phyloP scores from a whole-genome alignment of 92 coral and sea anemone species.

The Palythoa heliodiscus region DNA sequence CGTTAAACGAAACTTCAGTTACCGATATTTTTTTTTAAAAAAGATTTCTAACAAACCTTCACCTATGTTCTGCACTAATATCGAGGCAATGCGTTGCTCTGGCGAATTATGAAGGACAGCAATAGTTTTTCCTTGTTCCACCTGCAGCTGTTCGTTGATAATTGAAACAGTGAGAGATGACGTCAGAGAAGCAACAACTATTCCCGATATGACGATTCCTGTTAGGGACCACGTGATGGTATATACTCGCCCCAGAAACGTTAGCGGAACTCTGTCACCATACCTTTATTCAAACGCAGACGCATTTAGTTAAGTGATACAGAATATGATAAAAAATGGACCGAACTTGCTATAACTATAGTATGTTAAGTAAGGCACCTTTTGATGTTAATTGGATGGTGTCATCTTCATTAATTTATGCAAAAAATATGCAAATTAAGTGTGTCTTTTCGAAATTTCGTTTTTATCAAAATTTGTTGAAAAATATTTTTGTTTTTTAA shows the following conservation, averaged over 20 bases:
- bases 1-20: not conserved
- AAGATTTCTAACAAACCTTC: not conserved
- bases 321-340: no score
- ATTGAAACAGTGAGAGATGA: conserved; percentile 80
- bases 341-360: no score
- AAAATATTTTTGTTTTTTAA: no score
- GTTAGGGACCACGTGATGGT: conserved; percentile 76
- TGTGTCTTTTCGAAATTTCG: not conserved
- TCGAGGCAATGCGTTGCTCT: conserved; percentile 14
- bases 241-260: conserved; percentile 58
- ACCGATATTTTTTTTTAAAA: no score
- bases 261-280: conserved; percentile 70
- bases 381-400: not conserved
- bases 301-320: no score
- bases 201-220: conserved; percentile 65
- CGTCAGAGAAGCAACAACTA: conserved; percentile 74
- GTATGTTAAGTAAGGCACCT: not conserved
- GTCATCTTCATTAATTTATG: not conserved
- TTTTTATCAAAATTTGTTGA: not conserved
- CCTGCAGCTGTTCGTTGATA: conserved; percentile 57
- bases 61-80: not conserved
- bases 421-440: not conserved
- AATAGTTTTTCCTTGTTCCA: conserved; percentile 69
- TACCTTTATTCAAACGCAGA: conserved; percentile 42
- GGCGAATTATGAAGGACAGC: conserved; percentile 15